phyloP scores from a whole-genome alignment of 2,888 invertebrate genomes.

The Noctua comes region DNA sequence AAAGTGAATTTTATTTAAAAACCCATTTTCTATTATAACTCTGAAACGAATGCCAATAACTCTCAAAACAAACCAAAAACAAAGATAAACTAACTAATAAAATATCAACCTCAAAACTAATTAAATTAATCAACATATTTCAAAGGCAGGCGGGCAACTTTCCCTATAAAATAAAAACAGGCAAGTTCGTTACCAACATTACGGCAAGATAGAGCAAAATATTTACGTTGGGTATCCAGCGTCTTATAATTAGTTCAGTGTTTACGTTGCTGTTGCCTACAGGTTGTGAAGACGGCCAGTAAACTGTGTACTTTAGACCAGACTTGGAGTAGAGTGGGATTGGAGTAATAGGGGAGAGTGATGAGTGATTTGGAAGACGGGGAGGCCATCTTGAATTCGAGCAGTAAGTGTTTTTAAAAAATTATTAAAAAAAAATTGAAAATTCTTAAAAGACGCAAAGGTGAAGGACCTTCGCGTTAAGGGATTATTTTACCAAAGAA shows the following conservation, averaged over 20 bases:
- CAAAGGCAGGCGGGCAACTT: conserved; percentile 51
- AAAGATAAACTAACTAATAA: conserved; percentile 38
- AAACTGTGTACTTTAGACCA: conserved; percentile 64
- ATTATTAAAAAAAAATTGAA: background rate
- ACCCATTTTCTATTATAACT: background rate
- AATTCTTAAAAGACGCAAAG: background rate
- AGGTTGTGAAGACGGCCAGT: conserved; percentile 64
- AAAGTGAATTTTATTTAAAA: background rate
- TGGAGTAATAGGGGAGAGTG: background rate
- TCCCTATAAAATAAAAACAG: conserved; percentile 62
- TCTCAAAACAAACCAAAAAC: conserved; percentile 22
- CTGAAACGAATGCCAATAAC: conserved; percentile 12
- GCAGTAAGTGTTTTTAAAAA: background rate
- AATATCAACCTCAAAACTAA: conserved; percentile 51
- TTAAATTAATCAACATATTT: conserved; percentile 63
- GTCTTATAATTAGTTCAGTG: conserved; percentile 81
- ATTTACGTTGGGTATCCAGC: conserved; percentile 75
- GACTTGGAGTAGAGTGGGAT: conserved; percentile 5
- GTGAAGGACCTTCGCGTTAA: background rate
- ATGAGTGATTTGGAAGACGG: too few species aligned
- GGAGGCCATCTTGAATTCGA: background rate
- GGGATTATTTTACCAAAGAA: background rate
- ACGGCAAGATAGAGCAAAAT: conserved; percentile 63
- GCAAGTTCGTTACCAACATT: conserved; percentile 54
- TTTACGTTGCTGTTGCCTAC: conserved; percentile 70